A percentile compares a stretch with the other conserved stretches of the same genome.
These are phyloP conservation scores for Hydractinia echinata DNA, from an alignment of 30 jellyfish, hydroid and myxozoan genomes.

Conservation along the genomic window DNA sequence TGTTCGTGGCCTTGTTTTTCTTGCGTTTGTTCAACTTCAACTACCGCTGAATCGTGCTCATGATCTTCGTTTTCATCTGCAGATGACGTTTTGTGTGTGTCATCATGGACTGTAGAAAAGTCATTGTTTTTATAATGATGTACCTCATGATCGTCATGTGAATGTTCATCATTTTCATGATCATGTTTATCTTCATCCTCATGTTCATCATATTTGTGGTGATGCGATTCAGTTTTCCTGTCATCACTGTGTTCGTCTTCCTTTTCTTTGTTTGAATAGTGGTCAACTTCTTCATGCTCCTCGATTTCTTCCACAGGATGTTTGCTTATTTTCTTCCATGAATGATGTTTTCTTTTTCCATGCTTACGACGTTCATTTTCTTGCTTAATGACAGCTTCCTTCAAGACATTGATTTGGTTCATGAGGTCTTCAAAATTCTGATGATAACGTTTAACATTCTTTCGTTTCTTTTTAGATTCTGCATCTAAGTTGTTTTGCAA, in stretches of 20 bases:
- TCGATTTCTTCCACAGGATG: too few relatives aligned
- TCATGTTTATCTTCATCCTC: not conserved
- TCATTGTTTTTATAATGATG: not conserved
- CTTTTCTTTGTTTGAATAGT: not conserved
- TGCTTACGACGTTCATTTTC: not conserved
- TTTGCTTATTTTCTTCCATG: not conserved
- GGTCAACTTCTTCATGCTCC: not conserved
- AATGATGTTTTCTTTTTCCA: not conserved
- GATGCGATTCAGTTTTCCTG: not conserved
- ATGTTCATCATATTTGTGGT: not conserved
- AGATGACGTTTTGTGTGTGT: not conserved
- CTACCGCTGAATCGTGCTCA: not conserved
- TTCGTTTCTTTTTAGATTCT: not conserved
- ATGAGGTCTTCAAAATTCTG: not conserved
- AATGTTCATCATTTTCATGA: not conserved
- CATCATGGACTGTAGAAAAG: not conserved
- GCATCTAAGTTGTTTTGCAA: not conserved
- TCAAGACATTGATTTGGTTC: not conserved
- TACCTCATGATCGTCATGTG: not conserved
- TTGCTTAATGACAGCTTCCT: not conserved
- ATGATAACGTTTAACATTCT: not conserved
- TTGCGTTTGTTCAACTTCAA: not conserved
- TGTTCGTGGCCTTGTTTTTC: not conserved
- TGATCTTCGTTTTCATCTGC: not conserved
- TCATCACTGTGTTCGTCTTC: not conserved